Evolutionary conservation across 1,140 invertebrate species (phyloP), one percentile per base, ranked within the genome.

Genomic region (Cecropterus lyciades): DNA sequence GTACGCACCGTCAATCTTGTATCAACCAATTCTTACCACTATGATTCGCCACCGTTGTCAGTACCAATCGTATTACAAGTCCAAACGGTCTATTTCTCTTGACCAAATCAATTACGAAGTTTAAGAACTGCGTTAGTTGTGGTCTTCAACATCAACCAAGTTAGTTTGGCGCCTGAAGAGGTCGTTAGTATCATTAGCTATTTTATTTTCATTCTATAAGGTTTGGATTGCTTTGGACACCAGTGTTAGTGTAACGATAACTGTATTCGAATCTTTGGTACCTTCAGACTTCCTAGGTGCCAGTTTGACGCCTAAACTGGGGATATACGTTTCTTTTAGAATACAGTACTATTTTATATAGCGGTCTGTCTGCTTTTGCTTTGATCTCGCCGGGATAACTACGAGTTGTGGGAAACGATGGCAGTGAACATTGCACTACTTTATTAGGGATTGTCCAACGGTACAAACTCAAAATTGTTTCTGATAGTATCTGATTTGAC

Each of bases 1-100:
- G 79, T 73, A 73, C 40, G 69, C 66, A 52, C 68, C 75, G 79
- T 84, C 81, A 82, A 37, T 37, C 33, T 37, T 37, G 10, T 37
- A 37, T 37, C 33, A 37, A 37, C 33, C 30, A 33, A 33, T 8
- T n/a, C 8, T 7, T 33, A 37, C 77, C 40, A 27, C 24, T 52
- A 15, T 33, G 5, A 24, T 3, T 6, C 13, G n/a, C 14, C 9
- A 14, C 6, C 24, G n/a, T 11, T 33, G 24, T 27, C n/a, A 4
- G 13, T 30, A 13, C n/a, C 49, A 33, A 30, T 27, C 49, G 5
- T 52, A 52, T 51, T 13, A 27, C 48, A 30, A 51, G 11, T 2
- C 15, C 11, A 1, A 27, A 51, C 24, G 24, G 48, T 30, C 4
- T 51, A 51, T 24, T 27, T 51, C 17, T 51, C 17, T n/a, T n/a